phyloP scores from a whole-genome alignment of 2,888 invertebrate species.

The Odontomyia ornata region DNA sequence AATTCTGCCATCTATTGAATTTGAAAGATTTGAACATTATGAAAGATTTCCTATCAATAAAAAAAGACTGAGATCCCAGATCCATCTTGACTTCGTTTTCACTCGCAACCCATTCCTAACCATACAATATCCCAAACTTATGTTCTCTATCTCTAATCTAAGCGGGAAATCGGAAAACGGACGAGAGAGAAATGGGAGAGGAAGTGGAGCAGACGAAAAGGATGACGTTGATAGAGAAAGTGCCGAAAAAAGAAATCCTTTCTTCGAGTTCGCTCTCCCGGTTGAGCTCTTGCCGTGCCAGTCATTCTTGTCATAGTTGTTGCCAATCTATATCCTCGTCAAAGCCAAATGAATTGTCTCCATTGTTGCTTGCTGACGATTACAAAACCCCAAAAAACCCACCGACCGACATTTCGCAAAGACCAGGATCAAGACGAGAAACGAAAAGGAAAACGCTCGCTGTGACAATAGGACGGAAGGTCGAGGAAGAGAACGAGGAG shows the following conservation, averaged over 20 bases:
- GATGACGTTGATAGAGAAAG: background rate
- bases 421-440: background rate
- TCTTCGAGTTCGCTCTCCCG: background rate
- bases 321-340: constrained; percentile 4
- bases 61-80: constrained; percentile 7
- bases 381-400: constrained; percentile 33
- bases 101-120: background rate
- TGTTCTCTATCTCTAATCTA: background rate
- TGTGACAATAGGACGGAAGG: background rate
- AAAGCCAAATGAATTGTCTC: constrained; percentile 39
- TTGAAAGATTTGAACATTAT: constrained; percentile 21
- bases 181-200: background rate
- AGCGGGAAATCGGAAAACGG: background rate
- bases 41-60: constrained; percentile 28
- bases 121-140: background rate
- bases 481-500: background rate
- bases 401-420: constrained; percentile 24
- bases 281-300: background rate
- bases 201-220: background rate
- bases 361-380: constrained; percentile 38
- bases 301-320: constrained; percentile 11
- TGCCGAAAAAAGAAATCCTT: background rate
- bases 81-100: background rate
- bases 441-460: background rate
- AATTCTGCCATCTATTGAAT: constrained; percentile 6